phyloP scores from a whole-genome alignment of 2,113 vertebrate genomes.

The Orycteropus afer region DNA sequence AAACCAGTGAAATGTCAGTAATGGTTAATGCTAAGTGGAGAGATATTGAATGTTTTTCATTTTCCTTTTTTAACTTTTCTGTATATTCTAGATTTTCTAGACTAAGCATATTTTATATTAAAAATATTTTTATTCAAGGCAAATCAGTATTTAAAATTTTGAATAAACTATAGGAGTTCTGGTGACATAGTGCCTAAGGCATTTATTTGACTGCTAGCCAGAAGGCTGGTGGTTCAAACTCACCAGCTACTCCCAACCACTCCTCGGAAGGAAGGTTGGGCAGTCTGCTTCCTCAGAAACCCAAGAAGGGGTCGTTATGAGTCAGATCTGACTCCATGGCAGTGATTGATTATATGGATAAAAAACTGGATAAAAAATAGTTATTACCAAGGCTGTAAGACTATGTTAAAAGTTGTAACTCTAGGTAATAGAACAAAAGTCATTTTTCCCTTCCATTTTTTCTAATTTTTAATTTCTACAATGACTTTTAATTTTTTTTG shows the following conservation, averaged over 20 bases:
- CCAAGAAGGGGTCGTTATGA: too few species aligned
- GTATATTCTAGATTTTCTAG: slow-evolving; percentile 16
- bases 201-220: too few species aligned
- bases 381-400: not conserved
- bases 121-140: slow-evolving; percentile 10
- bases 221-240: too few species aligned
- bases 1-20: slow-evolving; percentile 35
- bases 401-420: slow-evolving; percentile 18
- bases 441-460: not conserved
- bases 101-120: slow-evolving; percentile 21
- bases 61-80: slow-evolving; percentile 26
- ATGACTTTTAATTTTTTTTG: not conserved
- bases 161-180: too few species aligned
- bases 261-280: too few species aligned
- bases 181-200: too few species aligned
- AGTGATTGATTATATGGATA: too few species aligned
- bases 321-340: too few species aligned
- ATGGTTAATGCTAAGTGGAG: slow-evolving; percentile 31
- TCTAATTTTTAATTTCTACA: not conserved
- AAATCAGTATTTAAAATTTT: slow-evolving; percentile 22
- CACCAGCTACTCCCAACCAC: too few species aligned
- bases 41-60: not conserved
- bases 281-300: too few species aligned
- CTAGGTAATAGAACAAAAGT: not conserved
- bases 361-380: not conserved